Conservation (phyloP, 1,140 invertebrate species). For the Aphelenchoides besseyi region DNA sequence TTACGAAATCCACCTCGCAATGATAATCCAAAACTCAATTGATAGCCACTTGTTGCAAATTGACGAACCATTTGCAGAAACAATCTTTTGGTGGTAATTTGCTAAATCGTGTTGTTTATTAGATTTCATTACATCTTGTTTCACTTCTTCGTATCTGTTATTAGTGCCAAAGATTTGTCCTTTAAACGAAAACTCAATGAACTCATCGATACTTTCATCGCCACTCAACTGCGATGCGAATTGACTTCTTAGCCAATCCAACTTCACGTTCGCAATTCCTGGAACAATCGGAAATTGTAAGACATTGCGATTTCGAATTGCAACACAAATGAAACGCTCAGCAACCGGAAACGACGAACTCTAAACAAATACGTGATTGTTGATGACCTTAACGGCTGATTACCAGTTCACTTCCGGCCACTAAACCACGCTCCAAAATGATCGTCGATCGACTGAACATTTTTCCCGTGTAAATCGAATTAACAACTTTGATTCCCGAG, state of each 20-base stretch:
- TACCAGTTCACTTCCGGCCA: not conserved
- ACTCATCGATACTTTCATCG: conserved; percentile 9
- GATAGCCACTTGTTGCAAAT: not conserved
- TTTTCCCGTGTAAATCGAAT: conserved; percentile 1
- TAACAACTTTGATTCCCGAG: not conserved
- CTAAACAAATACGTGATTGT: not conserved
- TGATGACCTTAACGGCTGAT: not conserved
- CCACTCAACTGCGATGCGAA: not conserved
- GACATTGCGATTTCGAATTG: conserved; percentile 2
- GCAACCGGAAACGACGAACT: not conserved
- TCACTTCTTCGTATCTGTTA: not conserved
- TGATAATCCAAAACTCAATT: not conserved
- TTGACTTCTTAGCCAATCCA: conserved; percentile 1
- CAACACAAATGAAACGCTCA: conserved; percentile 16
- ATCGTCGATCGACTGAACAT: not conserved
- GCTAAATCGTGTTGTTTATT: not conserved
- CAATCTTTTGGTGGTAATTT: conserved; percentile 1
- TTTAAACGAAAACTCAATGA: conserved; percentile 18
- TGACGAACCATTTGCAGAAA: conserved; percentile 15
- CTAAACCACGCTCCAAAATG: conserved; percentile 1
- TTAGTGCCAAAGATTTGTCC: not conserved
- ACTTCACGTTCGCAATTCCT: not conserved
- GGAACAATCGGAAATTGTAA: conserved; percentile 1
- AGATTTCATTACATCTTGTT: not conserved
- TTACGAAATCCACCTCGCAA: not conserved